phyloP scores from a whole-genome alignment of 2,113 vertebrate species.

The Asarcornis scutulata region DNA sequence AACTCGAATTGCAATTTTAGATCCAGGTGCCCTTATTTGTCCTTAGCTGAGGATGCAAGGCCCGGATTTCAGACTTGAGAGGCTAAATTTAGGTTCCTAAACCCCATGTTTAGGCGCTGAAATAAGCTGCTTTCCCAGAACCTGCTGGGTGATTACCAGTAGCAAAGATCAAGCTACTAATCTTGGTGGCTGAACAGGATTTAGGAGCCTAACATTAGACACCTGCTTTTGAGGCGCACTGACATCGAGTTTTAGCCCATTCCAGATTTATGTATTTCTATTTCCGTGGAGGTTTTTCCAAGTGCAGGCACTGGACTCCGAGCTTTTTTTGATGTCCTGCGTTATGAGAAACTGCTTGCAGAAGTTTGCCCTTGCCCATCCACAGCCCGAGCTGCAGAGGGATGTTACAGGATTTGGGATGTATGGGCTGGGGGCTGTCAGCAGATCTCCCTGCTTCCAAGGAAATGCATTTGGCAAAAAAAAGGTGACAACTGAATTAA shows the following conservation, averaged over 20 bases:
- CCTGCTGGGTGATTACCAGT: background rate
- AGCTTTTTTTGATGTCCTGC: background rate
- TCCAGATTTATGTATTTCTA: background rate
- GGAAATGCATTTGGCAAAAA: background rate
- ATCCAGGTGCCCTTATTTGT: background rate
- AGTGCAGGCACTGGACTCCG: background rate
- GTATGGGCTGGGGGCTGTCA: background rate
- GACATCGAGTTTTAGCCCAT: background rate
- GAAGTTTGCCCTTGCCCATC: background rate
- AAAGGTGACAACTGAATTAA: background rate
- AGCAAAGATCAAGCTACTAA: slow-evolving; percentile 43
- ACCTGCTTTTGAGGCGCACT: background rate
- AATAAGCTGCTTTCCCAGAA: slow-evolving; percentile 28
- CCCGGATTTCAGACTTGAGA: background rate
- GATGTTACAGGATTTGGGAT: background rate
- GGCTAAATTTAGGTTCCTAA: slow-evolving; percentile 7
- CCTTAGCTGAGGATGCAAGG: background rate
- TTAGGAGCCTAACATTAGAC: slow-evolving; percentile 33
- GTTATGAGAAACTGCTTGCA: background rate
- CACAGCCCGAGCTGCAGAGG: background rate
- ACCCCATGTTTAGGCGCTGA: background rate
- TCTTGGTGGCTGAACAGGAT: slow-evolving; percentile 21
- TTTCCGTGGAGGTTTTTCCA: background rate
- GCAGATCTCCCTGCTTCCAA: background rate
- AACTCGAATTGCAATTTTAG: background rate